phyloP scores from a whole-genome alignment of 2,888 invertebrate species.

The Drosophila borealis region DNA sequence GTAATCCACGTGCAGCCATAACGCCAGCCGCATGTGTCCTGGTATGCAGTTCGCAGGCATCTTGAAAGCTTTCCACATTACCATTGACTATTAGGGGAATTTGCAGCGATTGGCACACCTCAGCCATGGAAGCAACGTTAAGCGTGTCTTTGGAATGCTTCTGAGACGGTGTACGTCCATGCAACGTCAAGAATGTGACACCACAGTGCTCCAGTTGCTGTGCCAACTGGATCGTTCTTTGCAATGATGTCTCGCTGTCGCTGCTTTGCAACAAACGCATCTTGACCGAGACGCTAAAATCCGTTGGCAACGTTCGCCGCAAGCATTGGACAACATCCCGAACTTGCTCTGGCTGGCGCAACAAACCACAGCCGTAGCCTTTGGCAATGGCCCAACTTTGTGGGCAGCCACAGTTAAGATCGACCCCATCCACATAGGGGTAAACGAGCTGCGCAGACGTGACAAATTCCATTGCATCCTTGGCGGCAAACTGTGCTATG shows the following conservation, averaged over 20 bases:
- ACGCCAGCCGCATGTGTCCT: slow-evolving; percentile 91
- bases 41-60: slow-evolving; percentile 89
- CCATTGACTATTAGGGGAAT: slow-evolving; percentile 97
- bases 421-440: slow-evolving; percentile 95
- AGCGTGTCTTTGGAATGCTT: slow-evolving; percentile 89
- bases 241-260: slow-evolving; percentile 71
- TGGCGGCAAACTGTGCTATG: slow-evolving; percentile 98
- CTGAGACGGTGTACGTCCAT: slow-evolving; percentile 95
- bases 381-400: slow-evolving; percentile 97
- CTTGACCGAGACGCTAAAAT: slow-evolving; percentile 95
- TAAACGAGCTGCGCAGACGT: slow-evolving; percentile 93
- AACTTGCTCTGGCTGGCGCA: slow-evolving; percentile 93
- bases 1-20: slow-evolving; percentile 96
- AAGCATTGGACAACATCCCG: slow-evolving; percentile 92
- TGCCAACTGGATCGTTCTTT: slow-evolving; percentile 92
- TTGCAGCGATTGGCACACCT: slow-evolving; percentile 87
- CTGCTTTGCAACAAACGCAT: slow-evolving; percentile 88
- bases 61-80: slow-evolving; percentile 90
- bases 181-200: slow-evolving; percentile 94
- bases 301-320: slow-evolving; percentile 88
- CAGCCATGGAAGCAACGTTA: slow-evolving; percentile 89
- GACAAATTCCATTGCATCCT: slow-evolving; percentile 92
- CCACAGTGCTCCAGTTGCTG: slow-evolving; percentile 93
- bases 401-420: slow-evolving; percentile 99
- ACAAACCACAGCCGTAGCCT: slow-evolving; percentile 94